Evolutionary conservation across 2,888 invertebrate genomes (phyloP).

Genomic region (Galerucella pusilla): DNA sequence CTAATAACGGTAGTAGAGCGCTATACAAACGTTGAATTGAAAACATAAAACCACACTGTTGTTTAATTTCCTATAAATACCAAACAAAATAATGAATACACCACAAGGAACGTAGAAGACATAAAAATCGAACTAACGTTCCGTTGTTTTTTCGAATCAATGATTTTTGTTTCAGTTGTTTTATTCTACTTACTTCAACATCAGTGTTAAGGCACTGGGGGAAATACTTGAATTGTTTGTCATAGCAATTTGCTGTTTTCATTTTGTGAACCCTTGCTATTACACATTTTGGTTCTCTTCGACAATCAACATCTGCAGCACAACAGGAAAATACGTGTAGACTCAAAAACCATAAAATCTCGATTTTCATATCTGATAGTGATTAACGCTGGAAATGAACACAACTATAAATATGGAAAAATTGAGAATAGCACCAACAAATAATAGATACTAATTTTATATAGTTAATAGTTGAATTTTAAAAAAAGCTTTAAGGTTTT

Average conservation of each 20-base stretch:
- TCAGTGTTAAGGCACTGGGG: constrained; percentile 59
- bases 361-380: constrained; percentile 26
- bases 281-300: constrained; percentile 51
- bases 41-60: too few relatives aligned
- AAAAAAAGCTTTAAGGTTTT: background rate
- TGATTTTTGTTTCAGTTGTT: background rate
- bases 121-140: too few relatives aligned
- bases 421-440: background rate
- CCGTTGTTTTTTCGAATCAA: too few relatives aligned
- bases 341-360: constrained; percentile 26
- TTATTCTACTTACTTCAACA: constrained; percentile 56
- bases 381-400: constrained; percentile 21
- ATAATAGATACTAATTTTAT: too few relatives aligned
- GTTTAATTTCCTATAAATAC: too few relatives aligned
- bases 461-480: background rate
- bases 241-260: constrained; percentile 59
- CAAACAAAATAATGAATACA: too few relatives aligned
- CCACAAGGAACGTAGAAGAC: too few relatives aligned
- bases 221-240: constrained; percentile 55
- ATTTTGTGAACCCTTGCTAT: constrained; percentile 54
- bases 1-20: too few relatives aligned
- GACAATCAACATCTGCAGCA: constrained; percentile 39
- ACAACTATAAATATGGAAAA: background rate
- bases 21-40: too few relatives aligned
- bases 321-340: constrained; percentile 14